A percentile compares a stretch with the other conserved stretches of the same genome.
Conservation (phyloP, 2,888 invertebrate genomes). For the Nomada hirtipes region DNA sequence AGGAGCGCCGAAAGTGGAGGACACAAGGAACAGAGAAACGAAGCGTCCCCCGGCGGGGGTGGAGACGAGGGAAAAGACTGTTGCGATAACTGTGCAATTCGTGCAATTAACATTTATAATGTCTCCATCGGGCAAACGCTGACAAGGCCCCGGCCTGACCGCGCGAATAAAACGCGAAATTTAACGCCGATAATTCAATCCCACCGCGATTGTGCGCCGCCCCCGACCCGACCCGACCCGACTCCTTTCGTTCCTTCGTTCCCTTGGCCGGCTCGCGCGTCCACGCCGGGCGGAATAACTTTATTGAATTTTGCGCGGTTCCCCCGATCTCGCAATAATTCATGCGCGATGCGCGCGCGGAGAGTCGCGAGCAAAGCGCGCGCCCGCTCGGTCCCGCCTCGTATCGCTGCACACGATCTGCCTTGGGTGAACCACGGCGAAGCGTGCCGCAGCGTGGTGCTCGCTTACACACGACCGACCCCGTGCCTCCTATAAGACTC, state of each 20-base stretch:
- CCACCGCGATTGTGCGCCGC: constrained; percentile 60
- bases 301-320: constrained; percentile 78
- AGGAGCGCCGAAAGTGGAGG: constrained; percentile 6
- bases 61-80: constrained; percentile 26
- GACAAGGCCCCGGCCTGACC: constrained; percentile 58
- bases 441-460: constrained; percentile 54
- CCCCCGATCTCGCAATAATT: constrained; percentile 73
- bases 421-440: constrained; percentile 48
- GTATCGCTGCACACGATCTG: constrained; percentile 57
- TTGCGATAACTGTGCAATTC: constrained; percentile 79
- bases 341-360: constrained; percentile 65
- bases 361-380: constrained; percentile 39
- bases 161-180: constrained; percentile 74
- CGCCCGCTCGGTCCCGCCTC: constrained; percentile 39
- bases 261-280: background rate
- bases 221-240: constrained; percentile 30
- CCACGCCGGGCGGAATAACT: constrained; percentile 67
- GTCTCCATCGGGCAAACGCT: constrained; percentile 76
- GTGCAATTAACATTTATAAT: constrained; percentile 81
- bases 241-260: background rate
- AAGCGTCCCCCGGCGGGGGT: background rate
- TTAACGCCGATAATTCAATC: constrained; percentile 78
- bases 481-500: constrained; percentile 37
- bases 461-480: constrained; percentile 19
- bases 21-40: constrained; percentile 15